Conservation (phyloP, 2,888 invertebrate species). For the Podabrus alpinus region DNA sequence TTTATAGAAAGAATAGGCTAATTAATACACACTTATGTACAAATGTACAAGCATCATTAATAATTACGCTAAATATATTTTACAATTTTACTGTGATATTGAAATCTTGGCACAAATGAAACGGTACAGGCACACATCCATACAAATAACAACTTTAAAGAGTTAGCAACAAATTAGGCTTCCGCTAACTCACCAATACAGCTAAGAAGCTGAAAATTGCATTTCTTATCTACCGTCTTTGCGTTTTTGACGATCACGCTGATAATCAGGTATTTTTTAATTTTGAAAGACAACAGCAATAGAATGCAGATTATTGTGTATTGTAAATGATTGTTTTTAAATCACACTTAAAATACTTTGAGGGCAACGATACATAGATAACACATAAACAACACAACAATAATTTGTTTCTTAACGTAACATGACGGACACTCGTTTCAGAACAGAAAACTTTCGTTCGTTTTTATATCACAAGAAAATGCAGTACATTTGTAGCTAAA, state of each 20-base stretch:
- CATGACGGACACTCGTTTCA: conserved; percentile 17
- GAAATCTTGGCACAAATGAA: conserved; percentile 53
- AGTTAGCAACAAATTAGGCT: conserved; percentile 16
- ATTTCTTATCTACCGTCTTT: conserved; percentile 11
- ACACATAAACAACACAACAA: conserved; percentile 46
- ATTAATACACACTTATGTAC: conserved; percentile 47
- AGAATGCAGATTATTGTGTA: conserved; percentile 38
- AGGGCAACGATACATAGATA: conserved; percentile 53
- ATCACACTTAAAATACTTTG: conserved; percentile 46
- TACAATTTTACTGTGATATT: conserved; percentile 43
- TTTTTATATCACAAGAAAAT: conserved; percentile 22
- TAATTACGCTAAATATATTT: conserved; percentile 52
- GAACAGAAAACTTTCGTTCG: conserved; percentile 22
- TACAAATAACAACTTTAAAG: conserved; percentile 31
- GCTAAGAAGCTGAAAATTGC: conserved; percentile 26
- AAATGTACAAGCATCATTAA: conserved; percentile 52
- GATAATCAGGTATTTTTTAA: conserved; percentile 32
- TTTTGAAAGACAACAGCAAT: conserved; percentile 44
- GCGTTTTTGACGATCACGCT: conserved; percentile 21
- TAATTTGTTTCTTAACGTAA: conserved; percentile 17
- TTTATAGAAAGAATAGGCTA: conserved; percentile 25
- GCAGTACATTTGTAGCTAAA: conserved; percentile 11
- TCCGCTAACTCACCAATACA: conserved; percentile 14
- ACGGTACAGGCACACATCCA: conserved; percentile 47
- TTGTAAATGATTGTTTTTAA: conserved; percentile 49